Conservation (phyloP, 1,140 invertebrate genomes). For the Brachionus rotundiformis region DNA sequence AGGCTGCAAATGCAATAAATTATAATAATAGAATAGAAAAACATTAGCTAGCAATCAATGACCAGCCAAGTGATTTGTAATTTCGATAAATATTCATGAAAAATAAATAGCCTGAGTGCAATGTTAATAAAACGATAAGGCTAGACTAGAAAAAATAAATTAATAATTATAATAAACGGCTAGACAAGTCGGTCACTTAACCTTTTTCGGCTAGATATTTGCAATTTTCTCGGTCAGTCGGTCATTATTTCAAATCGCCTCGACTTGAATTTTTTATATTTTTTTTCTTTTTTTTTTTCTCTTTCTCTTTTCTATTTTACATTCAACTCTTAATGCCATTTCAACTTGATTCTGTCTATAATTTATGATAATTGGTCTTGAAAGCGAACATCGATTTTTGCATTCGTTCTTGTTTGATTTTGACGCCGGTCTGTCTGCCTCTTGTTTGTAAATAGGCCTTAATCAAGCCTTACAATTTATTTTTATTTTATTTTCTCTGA, state of each 20-base stretch:
- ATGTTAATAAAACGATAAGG: conserved; percentile 47
- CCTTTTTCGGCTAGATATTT: conserved; percentile 16
- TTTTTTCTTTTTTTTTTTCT: background rate
- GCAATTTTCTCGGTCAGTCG: conserved; percentile 50
- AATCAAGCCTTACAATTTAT: background rate
- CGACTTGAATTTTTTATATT: conserved; percentile 46
- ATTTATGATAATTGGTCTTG: conserved; percentile 41
- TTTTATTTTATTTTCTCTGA: background rate
- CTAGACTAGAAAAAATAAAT: conserved; percentile 48
- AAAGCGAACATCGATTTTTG: conserved; percentile 42
- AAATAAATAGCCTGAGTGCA: conserved; percentile 38
- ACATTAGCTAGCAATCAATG: background rate
- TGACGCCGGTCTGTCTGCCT: conserved; percentile 40
- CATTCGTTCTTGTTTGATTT: conserved; percentile 15
- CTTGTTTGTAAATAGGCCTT: conserved; percentile 34
- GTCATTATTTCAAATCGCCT: conserved; percentile 48
- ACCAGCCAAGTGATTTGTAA: conserved; percentile 43
- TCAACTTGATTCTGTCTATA: conserved; percentile 43
- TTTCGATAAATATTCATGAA: conserved; percentile 44
- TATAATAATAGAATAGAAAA: background rate
- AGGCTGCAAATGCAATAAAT: background rate
- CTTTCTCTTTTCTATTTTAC: background rate
- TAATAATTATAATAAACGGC: conserved; percentile 48
- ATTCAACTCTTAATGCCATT: conserved; percentile 28
- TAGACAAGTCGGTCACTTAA: conserved; percentile 51